Base-by-base conservation (phyloP, 2,888 invertebrate genomes). In the Drosophila mayaguana region DNA sequence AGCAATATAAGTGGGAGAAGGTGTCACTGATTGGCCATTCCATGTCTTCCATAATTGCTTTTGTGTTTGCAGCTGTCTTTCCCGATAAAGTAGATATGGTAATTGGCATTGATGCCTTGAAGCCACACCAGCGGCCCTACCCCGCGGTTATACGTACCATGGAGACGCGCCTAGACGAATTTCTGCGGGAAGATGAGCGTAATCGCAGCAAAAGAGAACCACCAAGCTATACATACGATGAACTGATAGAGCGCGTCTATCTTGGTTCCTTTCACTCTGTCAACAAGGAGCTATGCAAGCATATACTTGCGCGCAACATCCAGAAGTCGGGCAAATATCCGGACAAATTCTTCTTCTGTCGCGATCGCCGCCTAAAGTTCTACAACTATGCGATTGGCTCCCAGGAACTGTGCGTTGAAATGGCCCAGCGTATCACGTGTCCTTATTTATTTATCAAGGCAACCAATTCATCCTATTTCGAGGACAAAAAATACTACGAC, bases 21-120 rank as follows among this genome's bases (percentile, higher is more conserved):
- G 93, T 96, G 0, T 95, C 95, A 1, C 86, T 96, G 14, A 86
- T 97, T 50, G 94, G 95, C 1, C 96, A 96, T 90, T 96, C 96
- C 0, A 94, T 96, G 94, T 95, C 96, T 2, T 94, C 95, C 0
- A 94, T 95, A 42, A 93, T 94, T 16, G 93, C 93, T 14, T 95
- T 95, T 90, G 92, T 94, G 7, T 96, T 95, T 85, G 94, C 95
- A 0, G 93, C 94, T 53, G 86, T 95, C 2, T 96, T 94, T 87
- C 93, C 93, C 0, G 93, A 93, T 14, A 92, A 92, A 75, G 85
- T 92, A 7, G 92, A 92, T 55, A 91, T 93, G 91, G 77, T 92
- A 22, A 91, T 93, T 70, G 91, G 88, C 4, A 80, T 93, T 43
- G 93, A 93, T 82, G 91, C 91, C 0, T 46, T 93, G 1, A 93